phyloP scores from a whole-genome alignment of 2,113 vertebrate species.

The Nanorana parkeri region DNA sequence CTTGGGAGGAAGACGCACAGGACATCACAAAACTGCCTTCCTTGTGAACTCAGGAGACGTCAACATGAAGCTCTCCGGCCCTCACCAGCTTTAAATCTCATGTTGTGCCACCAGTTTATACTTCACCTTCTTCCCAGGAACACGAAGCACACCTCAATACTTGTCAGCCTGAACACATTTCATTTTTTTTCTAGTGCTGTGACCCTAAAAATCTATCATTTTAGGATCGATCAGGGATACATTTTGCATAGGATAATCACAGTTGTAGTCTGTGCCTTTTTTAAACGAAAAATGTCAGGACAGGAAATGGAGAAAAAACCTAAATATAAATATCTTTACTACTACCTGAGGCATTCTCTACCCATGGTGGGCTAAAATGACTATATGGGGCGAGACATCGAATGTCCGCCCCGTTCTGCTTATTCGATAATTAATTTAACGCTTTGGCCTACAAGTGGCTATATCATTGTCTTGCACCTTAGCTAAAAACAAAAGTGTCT shows the following conservation, averaged over 20 bases:
- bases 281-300: conserved; percentile 6
- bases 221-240: conserved; percentile 45
- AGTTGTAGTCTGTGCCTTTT: conserved; percentile 41
- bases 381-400: neutral
- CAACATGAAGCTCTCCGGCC: neutral
- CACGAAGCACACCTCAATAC: neutral
- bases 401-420: neutral
- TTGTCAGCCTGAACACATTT: conserved; percentile 20
- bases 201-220: neutral
- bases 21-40: conserved; percentile 48
- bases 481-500: too few species aligned
- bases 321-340: neutral
- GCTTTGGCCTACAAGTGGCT: neutral
- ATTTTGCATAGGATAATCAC: conserved; percentile 49
- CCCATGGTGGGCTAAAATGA: neutral
- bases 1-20: neutral
- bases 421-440: neutral
- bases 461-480: neutral
- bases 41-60: conserved; percentile 8
- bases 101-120: conserved; percentile 13
- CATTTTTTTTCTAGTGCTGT: neutral
- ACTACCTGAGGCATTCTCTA: neutral
- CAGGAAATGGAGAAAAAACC: conserved; percentile 16
- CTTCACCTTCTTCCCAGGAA: neutral
- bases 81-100: conserved; percentile 42